phyloP scores from a whole-genome alignment of 2,888 invertebrate genomes.

The Ectemnius cavifrons region DNA sequence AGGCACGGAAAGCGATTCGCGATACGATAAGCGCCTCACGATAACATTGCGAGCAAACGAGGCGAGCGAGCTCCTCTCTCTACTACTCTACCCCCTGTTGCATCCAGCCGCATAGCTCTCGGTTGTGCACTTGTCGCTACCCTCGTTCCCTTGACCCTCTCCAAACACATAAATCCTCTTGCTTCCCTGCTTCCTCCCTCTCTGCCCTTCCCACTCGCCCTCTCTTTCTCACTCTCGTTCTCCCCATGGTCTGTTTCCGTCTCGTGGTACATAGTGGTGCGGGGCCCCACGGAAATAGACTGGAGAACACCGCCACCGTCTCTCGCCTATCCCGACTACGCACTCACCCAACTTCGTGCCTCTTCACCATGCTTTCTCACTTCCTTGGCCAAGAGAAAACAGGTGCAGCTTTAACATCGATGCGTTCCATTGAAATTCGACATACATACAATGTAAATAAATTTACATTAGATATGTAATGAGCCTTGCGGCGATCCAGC shows the following conservation, averaged over 20 bases:
- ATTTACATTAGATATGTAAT: not conserved
- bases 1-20: conserved; percentile 16
- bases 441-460: conserved; percentile 15
- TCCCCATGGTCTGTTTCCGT: conserved; percentile 35
- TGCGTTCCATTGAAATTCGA: conserved; percentile 22
- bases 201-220: conserved; percentile 7
- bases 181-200: conserved; percentile 25
- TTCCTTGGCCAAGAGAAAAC: conserved; percentile 46
- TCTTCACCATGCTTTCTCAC: not conserved
- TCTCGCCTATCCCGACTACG: conserved; percentile 2
- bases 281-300: conserved; percentile 70
- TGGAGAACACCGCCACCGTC: conserved; percentile 49
- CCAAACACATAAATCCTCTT: conserved; percentile 71
- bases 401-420: conserved; percentile 47
- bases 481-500: not conserved
- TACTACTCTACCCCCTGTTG: conserved; percentile 49
- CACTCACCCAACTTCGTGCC: not conserved
- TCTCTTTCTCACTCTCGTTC: not conserved
- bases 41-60: conserved; percentile 25
- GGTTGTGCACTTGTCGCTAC: conserved; percentile 70
- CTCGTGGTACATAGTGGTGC: conserved; percentile 38
- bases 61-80: conserved; percentile 25
- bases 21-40: conserved; percentile 23
- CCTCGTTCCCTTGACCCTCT: conserved; percentile 75
- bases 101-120: conserved; percentile 65